Conservation (phyloP, 2,888 invertebrate genomes). For the Dicyrtoma fusca region DNA sequence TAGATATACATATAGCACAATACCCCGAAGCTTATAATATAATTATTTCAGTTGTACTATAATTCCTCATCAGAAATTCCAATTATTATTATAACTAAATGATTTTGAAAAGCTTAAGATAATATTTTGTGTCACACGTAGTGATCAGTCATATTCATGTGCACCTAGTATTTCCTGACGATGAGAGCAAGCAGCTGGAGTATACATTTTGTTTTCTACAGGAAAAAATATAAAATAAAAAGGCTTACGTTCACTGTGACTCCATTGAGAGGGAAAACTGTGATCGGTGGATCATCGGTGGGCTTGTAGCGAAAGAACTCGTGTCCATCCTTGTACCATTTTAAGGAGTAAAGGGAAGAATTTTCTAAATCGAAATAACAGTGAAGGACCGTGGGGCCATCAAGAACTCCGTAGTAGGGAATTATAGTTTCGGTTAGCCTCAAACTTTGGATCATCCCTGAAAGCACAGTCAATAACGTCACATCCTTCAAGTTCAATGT, state of each 20-base stretch:
- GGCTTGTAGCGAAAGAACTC: conserved; percentile 55
- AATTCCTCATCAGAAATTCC: too few relatives aligned
- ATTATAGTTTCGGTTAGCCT: conserved; percentile 48
- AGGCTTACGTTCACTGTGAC: conserved; percentile 52
- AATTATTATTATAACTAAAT: too few relatives aligned
- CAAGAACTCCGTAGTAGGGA: conserved; percentile 51
- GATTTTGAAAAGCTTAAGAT: too few relatives aligned
- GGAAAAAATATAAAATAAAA: too few relatives aligned
- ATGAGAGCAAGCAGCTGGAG: too few relatives aligned
- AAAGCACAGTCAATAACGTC: neutral
- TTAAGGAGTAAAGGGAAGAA: conserved; percentile 51
- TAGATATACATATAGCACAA: too few relatives aligned
- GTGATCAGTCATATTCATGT: too few relatives aligned
- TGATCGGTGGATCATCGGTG: conserved; percentile 48
- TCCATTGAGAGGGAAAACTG: conserved; percentile 50
- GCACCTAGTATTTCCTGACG: too few relatives aligned
- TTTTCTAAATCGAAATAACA: conserved; percentile 53
- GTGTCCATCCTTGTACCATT: conserved; percentile 56
- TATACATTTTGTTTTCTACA: too few relatives aligned
- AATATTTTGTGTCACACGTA: too few relatives aligned
- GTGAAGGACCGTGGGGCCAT: conserved; percentile 43
- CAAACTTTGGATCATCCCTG: conserved; percentile 43
- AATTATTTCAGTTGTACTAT: too few relatives aligned
- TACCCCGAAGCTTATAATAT: too few relatives aligned
- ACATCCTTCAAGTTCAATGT: neutral